Evolutionary conservation across 2,797 vertebrate species (phyloP).

Genomic region (Halcyon smyrnensis): DNA sequence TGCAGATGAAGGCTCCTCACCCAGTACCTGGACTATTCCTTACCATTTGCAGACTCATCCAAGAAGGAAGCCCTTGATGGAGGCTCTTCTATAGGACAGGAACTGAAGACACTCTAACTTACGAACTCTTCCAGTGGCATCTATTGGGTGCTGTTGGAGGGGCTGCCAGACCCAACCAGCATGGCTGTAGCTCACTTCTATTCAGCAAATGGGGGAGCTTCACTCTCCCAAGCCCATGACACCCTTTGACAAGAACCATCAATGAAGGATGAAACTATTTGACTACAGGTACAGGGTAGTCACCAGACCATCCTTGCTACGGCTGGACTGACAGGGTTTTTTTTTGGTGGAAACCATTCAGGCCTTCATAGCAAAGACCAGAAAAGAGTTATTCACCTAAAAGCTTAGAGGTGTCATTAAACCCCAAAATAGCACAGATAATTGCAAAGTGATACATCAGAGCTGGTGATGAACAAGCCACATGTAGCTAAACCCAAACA

Average conservation of each 20-base stretch:
- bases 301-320: not conserved
- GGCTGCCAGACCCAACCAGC: not conserved
- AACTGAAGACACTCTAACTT: not conserved
- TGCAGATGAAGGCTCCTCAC: not conserved
- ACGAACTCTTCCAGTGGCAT: not conserved
- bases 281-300: rapidly evolving
- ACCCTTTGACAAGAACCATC: not conserved
- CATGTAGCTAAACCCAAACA: not conserved
- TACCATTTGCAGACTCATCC: not conserved
- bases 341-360: not conserved
- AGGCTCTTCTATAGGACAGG: not conserved
- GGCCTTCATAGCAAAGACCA: not conserved
- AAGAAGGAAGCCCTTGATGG: not conserved
- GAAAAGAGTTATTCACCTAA: not conserved
- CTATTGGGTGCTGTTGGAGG: not conserved
- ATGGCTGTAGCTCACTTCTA: not conserved
- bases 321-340: rapidly evolving
- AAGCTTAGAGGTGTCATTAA: not conserved
- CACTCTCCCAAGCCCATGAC: not conserved
- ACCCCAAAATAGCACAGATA: not conserved
- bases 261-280: not conserved
- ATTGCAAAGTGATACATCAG: too few species aligned
- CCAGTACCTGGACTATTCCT: not conserved
- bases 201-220: not conserved
- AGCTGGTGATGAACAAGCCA: not conserved